Evolutionary conservation across 2,113 vertebrate species (phyloP).

Genomic region (Catagonus wagneri): DNA sequence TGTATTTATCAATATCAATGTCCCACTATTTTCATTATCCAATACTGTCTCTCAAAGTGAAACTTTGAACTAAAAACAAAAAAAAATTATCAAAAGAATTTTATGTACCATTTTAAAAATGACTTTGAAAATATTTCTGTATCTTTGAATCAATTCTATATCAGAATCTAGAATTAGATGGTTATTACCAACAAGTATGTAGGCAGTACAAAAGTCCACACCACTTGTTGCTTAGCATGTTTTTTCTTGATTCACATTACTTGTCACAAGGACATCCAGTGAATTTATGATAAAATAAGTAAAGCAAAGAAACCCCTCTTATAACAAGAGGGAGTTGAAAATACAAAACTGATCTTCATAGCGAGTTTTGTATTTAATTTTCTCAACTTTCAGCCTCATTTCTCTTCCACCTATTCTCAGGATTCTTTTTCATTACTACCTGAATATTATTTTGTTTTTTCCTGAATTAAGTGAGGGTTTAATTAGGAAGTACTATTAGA

Average conservation of each 20-base stretch:
- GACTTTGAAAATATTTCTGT: conserved; percentile 11
- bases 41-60: not conserved
- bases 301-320: not conserved
- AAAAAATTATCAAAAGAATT: not conserved
- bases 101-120: not conserved
- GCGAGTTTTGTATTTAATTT: not conserved
- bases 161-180: not conserved
- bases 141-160: conserved; percentile 36
- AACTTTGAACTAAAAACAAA: not conserved
- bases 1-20: not conserved
- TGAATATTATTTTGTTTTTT: not conserved
- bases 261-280: conserved; percentile 37
- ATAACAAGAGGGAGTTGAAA: not conserved
- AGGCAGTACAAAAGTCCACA: not conserved
- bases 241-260: conserved; percentile 50
- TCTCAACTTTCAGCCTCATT: not conserved
- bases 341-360: conserved; percentile 25
- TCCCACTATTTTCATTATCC: not conserved
- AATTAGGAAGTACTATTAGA: conserved; percentile 23
- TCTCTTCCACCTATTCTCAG: not conserved
- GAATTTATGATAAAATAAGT: not conserved
- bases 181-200: not conserved
- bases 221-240: not conserved
- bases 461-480: not conserved
- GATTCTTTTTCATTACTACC: not conserved